Evolutionary conservation across 2,113 vertebrate species (phyloP).

Genomic region (Epinephelus cyanopodus): DNA sequence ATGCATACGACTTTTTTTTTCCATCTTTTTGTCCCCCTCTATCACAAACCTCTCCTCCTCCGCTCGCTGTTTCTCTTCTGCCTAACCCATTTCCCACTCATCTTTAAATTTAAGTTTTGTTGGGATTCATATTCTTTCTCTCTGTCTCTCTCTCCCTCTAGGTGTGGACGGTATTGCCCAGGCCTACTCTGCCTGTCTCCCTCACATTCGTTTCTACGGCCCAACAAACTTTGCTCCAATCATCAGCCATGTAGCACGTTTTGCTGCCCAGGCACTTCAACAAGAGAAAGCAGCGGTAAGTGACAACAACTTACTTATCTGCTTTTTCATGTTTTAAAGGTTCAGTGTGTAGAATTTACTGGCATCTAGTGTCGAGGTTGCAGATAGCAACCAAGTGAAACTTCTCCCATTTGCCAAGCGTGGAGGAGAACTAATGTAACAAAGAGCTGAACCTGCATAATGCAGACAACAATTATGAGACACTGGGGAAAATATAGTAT

Average conservation of each 20-base stretch:
- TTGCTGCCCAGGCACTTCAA: constrained; percentile 93
- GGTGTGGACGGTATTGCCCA: constrained; percentile 97
- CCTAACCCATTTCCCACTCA: not conserved
- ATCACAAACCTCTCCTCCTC: not conserved
- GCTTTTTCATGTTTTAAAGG: not conserved
- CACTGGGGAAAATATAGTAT: not conserved
- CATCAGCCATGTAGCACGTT: constrained; percentile 95
- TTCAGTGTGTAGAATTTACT: too few relatives aligned
- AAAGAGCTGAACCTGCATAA: too few relatives aligned
- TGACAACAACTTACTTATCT: constrained; percentile 36
- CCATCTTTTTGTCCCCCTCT: too few relatives aligned
- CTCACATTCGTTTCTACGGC: constrained; percentile 97
- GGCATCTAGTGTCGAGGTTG: too few relatives aligned
- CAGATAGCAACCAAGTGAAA: too few relatives aligned
- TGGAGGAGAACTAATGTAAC: too few relatives aligned
- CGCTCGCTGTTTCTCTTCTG: not conserved
- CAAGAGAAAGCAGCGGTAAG: constrained; percentile 92
- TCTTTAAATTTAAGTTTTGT: not conserved
- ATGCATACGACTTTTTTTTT: not conserved
- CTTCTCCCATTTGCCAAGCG: too few relatives aligned
- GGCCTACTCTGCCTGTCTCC: constrained; percentile 94
- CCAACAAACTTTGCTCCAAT: constrained; percentile 98
- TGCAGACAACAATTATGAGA: not conserved
- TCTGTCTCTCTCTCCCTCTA: constrained; percentile 60
- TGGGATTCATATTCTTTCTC: not conserved